phyloP scores from a whole-genome alignment of 2,113 vertebrate genomes.

The Xenopus tropicalis region DNA sequence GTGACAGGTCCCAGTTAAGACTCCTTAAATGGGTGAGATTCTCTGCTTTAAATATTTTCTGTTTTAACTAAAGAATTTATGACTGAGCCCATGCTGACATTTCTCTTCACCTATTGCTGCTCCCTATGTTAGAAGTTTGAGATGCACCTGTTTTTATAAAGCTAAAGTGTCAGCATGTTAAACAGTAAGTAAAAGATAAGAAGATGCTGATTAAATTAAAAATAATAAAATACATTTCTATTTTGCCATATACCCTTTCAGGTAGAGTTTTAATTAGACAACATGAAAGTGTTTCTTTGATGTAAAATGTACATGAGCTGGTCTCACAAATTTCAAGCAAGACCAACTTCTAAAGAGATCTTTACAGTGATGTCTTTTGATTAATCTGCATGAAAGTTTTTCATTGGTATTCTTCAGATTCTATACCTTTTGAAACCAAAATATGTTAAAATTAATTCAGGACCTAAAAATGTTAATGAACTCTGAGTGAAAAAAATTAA shows the following conservation, averaged over 20 bases:
- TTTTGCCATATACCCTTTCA: not conserved
- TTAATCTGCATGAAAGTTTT: not conserved
- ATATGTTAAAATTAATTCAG: too few species aligned
- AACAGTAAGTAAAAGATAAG: too few species aligned
- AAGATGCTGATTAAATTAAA: too few species aligned
- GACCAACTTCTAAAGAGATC: not conserved
- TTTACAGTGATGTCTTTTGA: conserved; percentile 5
- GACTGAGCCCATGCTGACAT: too few species aligned
- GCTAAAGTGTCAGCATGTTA: too few species aligned
- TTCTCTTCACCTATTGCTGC: too few species aligned
- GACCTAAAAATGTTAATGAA: not conserved
- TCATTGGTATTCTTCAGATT: not conserved
- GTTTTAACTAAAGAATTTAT: too few species aligned
- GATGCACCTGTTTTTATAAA: too few species aligned
- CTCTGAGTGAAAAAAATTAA: not conserved
- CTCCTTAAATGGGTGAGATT: too few species aligned
- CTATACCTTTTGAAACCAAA: not conserved
- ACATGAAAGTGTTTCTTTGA: conserved; percentile 5
- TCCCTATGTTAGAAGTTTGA: too few species aligned
- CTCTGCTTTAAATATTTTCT: too few species aligned
- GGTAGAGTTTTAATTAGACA: conserved; percentile 4
- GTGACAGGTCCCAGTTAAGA: too few species aligned
- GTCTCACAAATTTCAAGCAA: not conserved
- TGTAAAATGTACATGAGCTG: conserved; percentile 4
- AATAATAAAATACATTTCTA: not conserved